A percentile compares a stretch with the other conserved stretches of the same genome.
Conservation (phyloP, 2,113 vertebrate genomes). For the Nibea albiflora region DNA sequence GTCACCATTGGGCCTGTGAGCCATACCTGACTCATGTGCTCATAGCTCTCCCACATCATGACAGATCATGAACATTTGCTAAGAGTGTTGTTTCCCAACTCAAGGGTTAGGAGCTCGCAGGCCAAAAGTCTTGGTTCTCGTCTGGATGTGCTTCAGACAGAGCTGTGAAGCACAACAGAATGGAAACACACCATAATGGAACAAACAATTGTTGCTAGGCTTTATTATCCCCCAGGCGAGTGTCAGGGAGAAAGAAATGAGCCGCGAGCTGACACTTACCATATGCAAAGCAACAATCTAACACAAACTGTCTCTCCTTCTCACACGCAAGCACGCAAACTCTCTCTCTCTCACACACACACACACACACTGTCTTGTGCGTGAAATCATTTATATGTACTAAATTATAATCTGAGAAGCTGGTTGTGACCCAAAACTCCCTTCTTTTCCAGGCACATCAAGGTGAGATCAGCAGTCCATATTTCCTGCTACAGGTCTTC, state of each 20-base stretch:
- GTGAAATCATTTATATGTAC: conserved; percentile 1
- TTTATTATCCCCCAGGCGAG: conserved; percentile 57
- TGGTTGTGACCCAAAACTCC: background rate
- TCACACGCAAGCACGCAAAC: background rate
- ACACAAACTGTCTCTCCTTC: conserved; percentile 20
- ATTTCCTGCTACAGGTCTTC: background rate
- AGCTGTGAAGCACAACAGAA: conserved; percentile 42
- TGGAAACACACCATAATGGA: conserved; percentile 75
- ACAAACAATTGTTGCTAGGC: conserved; percentile 73
- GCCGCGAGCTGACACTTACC: conserved; percentile 55
- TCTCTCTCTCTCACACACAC: too few relatives aligned
- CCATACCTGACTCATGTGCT: conserved; percentile 43
- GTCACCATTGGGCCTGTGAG: conserved; percentile 23
- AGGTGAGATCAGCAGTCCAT: conserved; percentile 9
- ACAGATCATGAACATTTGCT: conserved; percentile 50
- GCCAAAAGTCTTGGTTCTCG: conserved; percentile 34
- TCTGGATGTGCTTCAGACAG: conserved; percentile 53
- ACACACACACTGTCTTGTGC: too few relatives aligned
- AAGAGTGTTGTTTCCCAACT: conserved; percentile 33
- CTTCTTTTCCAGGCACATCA: background rate
- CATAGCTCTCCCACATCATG: conserved; percentile 35
- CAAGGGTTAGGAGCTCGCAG: background rate
- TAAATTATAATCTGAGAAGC: background rate
- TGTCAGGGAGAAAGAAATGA: conserved; percentile 61
- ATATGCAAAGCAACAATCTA: conserved; percentile 40